Evolutionary conservation across 2,113 vertebrate genomes (phyloP).

Genomic region (Petroica traversi): DNA sequence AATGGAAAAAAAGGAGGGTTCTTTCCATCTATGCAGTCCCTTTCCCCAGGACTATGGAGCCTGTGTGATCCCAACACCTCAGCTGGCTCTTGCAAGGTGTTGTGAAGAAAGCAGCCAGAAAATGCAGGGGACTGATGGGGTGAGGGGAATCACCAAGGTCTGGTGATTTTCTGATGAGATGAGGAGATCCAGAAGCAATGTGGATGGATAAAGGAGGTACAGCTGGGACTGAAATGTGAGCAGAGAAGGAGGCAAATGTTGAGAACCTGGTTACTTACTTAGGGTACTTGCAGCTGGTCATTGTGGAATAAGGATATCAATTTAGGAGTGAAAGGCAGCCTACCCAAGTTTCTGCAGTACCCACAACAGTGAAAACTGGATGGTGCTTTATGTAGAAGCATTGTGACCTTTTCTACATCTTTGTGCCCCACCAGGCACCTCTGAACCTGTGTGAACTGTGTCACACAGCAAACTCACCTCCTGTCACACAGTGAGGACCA

Average conservation of each 20-base stretch:
- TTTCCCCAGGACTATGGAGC: background rate
- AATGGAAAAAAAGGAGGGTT: background rate
- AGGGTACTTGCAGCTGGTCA: background rate
- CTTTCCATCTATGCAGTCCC: background rate
- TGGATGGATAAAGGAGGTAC: background rate
- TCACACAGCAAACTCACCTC: background rate
- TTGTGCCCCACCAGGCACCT: background rate
- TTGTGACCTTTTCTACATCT: background rate
- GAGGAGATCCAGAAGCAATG: background rate
- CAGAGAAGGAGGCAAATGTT: background rate
- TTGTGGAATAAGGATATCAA: background rate
- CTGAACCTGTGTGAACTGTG: background rate
- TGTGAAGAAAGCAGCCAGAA: background rate
- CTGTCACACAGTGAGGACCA: background rate
- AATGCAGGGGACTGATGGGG: background rate
- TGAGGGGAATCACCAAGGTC: background rate
- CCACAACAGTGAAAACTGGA: background rate
- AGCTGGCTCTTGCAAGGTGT: background rate
- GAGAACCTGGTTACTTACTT: background rate
- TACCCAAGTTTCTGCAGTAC: background rate
- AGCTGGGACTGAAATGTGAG: background rate
- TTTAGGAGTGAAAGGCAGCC: background rate
- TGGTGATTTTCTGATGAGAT: background rate
- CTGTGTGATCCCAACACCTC: background rate
- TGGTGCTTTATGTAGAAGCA: background rate